Conservation (phyloP, 1,140 invertebrate species). For the Onthophagus taurus region DNA sequence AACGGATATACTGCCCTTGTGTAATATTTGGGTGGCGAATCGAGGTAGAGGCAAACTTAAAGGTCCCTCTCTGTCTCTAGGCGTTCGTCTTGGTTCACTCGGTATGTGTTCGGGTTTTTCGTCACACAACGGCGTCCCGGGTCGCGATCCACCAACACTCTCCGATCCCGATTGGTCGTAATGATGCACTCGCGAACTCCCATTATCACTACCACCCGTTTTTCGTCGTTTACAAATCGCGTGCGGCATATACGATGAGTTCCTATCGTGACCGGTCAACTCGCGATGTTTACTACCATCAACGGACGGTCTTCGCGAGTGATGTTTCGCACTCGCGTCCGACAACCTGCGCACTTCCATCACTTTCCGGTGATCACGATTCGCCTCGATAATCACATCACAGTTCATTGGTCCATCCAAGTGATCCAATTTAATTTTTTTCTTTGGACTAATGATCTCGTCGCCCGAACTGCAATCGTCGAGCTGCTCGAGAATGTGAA, state of each 20-base stretch:
- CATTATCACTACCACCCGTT: slow-evolving; percentile 36
- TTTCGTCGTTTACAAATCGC: slow-evolving; percentile 38
- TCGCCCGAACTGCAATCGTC: slow-evolving; percentile 64
- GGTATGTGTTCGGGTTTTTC: slow-evolving; percentile 66
- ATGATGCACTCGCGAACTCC: slow-evolving; percentile 35
- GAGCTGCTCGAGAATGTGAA: slow-evolving; percentile 58
- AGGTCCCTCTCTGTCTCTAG: slow-evolving; percentile 54
- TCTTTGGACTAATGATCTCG: slow-evolving; percentile 54
- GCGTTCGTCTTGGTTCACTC: slow-evolving; percentile 60
- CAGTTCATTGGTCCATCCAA: slow-evolving; percentile 38
- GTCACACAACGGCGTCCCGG: slow-evolving; percentile 75
- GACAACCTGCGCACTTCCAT: slow-evolving; percentile 46
- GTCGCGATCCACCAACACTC: slow-evolving; percentile 55
- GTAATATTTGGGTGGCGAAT: slow-evolving; percentile 67
- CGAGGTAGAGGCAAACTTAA: slow-evolving; percentile 73
- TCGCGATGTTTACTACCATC: slow-evolving; percentile 37
- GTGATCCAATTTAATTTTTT: slow-evolving; percentile 51
- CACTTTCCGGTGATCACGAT: slow-evolving; percentile 43
- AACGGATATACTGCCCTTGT: slow-evolving; percentile 37
- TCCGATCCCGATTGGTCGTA: slow-evolving; percentile 38
- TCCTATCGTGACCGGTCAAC: slow-evolving; percentile 26
- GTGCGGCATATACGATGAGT: slow-evolving; percentile 28
- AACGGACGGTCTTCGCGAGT: slow-evolving; percentile 40
- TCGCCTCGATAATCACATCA: slow-evolving; percentile 36
- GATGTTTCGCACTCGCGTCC: slow-evolving; percentile 43